Conservation (phyloP, 2,888 invertebrate species). For the Fragum sueziense region DNA sequence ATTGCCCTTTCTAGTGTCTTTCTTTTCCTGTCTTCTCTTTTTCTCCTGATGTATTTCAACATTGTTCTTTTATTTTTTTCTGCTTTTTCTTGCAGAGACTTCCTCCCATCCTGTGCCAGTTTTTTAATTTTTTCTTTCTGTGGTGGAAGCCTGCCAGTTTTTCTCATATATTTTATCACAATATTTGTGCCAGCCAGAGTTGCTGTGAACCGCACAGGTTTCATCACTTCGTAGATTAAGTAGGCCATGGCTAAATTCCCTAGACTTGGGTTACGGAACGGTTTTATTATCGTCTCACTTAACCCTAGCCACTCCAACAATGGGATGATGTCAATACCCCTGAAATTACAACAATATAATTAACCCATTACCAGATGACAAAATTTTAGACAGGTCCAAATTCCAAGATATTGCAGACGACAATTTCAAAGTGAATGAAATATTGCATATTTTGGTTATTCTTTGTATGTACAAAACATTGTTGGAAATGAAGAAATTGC, state of each 20-base stretch:
- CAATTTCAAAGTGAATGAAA: too few species aligned
- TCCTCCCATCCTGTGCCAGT: constrained; percentile 72
- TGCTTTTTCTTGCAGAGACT: constrained; percentile 50
- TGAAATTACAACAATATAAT: constrained; percentile 82
- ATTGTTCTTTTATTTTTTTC: neutral
- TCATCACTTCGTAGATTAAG: constrained; percentile 95
- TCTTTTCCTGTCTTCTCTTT: neutral
- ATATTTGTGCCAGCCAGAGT: constrained; percentile 94
- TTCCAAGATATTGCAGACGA: too few species aligned
- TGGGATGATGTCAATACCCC: constrained; percentile 94
- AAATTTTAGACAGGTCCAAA: too few species aligned
- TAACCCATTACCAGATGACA: too few species aligned
- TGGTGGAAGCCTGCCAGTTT: constrained; percentile 90
- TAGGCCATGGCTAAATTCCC: constrained; percentile 95
- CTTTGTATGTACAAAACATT: too few species aligned
- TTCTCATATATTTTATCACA: constrained; percentile 91
- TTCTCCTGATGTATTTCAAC: neutral
- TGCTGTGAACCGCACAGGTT: constrained; percentile 95
- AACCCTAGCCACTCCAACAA: constrained; percentile 90
- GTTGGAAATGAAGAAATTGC: too few species aligned
- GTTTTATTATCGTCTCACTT: constrained; percentile 90
- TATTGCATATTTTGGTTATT: too few species aligned
- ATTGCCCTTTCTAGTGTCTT: neutral
- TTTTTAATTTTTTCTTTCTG: constrained; percentile 84
- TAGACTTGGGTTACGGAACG: constrained; percentile 88